These are phyloP conservation scores for Rhizoglyphus robini DNA, from an alignment of 1,140 invertebrate genomes.

Conservation along the genomic window DNA sequence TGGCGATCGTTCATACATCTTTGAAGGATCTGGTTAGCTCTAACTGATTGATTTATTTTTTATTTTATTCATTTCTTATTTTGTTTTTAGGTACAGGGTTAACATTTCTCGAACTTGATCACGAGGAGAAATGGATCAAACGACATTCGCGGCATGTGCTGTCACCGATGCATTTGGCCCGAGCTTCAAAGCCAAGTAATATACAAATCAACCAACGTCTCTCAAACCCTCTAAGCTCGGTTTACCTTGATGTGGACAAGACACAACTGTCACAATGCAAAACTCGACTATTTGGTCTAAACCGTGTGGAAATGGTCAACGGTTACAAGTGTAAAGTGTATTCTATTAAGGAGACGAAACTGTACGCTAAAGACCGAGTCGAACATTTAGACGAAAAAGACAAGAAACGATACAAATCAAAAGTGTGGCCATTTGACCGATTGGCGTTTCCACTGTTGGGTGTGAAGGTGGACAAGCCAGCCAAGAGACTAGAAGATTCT, in stretches of 20 bases:
- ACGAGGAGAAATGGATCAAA: constrained; percentile 70
- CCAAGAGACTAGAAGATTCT: constrained; percentile 13
- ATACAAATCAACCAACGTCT: constrained; percentile 60
- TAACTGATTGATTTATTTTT: too few species aligned
- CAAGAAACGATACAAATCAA: constrained; percentile 49
- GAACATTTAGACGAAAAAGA: constrained; percentile 78
- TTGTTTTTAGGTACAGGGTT: constrained; percentile 56
- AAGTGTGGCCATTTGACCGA: background rate
- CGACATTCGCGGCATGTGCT: constrained; percentile 54
- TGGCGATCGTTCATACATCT: constrained; percentile 82
- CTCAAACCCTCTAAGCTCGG: constrained; percentile 67
- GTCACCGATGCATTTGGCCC: constrained; percentile 33
- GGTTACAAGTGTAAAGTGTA: constrained; percentile 88
- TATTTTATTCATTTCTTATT: too few species aligned
- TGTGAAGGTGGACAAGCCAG: background rate
- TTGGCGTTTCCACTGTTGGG: background rate
- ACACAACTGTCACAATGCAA: constrained; percentile 85
- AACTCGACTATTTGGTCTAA: constrained; percentile 31
- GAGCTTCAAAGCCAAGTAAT: constrained; percentile 31
- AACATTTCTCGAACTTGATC: constrained; percentile 84
- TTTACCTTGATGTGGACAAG: constrained; percentile 91
- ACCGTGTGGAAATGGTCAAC: constrained; percentile 77
- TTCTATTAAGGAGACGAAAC: constrained; percentile 85
- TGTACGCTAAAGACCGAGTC: constrained; percentile 82
- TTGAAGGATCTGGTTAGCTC: constrained; percentile 79